Conservation (phyloP, 2,797 vertebrate species). For the Ptychobarbus kaznakovi region DNA sequence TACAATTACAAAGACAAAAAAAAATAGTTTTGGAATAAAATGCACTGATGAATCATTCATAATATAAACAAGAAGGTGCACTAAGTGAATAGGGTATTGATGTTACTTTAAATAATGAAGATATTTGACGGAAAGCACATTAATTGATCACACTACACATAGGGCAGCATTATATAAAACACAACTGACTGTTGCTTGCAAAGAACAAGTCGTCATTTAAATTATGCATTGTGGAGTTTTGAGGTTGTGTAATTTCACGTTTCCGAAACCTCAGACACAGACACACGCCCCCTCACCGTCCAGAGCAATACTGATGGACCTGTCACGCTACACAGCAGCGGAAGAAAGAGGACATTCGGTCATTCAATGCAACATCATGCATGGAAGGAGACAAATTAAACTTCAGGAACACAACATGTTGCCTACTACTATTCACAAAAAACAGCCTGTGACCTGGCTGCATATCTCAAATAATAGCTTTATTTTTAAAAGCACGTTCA, state of each 20-base stretch:
- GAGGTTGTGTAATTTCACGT: conserved; percentile 26
- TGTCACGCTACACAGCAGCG: conserved; percentile 32
- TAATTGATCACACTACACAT: neutral
- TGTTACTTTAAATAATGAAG: neutral
- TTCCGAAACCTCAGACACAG: conserved; percentile 19
- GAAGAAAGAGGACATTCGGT: conserved; percentile 31
- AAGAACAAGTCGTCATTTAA: neutral
- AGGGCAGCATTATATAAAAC: neutral
- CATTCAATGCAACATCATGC: conserved; percentile 52
- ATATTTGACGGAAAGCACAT: neutral
- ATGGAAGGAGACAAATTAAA: conserved; percentile 49
- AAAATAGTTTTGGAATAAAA: neutral
- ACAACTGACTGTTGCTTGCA: neutral
- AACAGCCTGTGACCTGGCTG: conserved; percentile 24
- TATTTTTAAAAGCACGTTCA: conserved; percentile 1
- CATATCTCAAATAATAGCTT: neutral
- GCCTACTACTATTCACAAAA: conserved; percentile 31
- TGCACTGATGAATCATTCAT: neutral
- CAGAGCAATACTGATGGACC: conserved; percentile 34
- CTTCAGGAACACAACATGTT: conserved; percentile 21
- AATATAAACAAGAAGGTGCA: neutral
- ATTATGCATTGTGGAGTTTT: neutral
- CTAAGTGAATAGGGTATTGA: neutral
- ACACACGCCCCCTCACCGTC: conserved; percentile 13
- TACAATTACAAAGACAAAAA: neutral